A percentile compares a stretch with the other conserved stretches of the same genome.
Evolutionary conservation across 2,888 invertebrate genomes (phyloP).

Genomic region (Nemotelus nigrinus): DNA sequence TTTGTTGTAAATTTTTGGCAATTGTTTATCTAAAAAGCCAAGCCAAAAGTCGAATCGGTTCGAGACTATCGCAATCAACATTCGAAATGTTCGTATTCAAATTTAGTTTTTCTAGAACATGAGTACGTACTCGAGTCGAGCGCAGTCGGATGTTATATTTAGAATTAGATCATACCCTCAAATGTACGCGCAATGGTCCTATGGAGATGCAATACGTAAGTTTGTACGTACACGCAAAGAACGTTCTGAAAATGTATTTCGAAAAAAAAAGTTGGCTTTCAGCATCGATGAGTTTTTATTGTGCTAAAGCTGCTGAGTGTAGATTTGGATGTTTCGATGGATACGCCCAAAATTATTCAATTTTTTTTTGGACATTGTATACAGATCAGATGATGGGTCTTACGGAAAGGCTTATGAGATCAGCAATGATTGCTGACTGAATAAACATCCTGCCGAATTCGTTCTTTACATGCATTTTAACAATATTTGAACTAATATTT

Average conservation of each 20-base stretch:
- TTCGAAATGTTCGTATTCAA: conserved; percentile 10
- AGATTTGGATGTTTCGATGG: neutral
- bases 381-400: no score
- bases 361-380: no score
- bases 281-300: no score
- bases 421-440: no score
- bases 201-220: neutral
- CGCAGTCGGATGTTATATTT: conserved; percentile 19
- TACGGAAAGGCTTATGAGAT: no score
- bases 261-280: no score
- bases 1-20: conserved; percentile 38
- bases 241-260: no score
- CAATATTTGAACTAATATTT: no score
- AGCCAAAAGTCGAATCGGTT: neutral
- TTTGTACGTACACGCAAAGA: no score
- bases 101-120: conserved; percentile 42
- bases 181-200: conserved; percentile 11
- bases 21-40: conserved; percentile 21
- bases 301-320: no score
- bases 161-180: conserved; percentile 40
- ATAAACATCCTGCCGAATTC: no score
- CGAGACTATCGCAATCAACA: neutral
- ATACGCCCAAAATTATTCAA: conserved; percentile 1
- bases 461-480: no score
- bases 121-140: neutral